Evolutionary conservation across 2,888 invertebrate species (phyloP), one percentile per base, ranked within the genome.

Genomic region (Octodonta nipae): DNA sequence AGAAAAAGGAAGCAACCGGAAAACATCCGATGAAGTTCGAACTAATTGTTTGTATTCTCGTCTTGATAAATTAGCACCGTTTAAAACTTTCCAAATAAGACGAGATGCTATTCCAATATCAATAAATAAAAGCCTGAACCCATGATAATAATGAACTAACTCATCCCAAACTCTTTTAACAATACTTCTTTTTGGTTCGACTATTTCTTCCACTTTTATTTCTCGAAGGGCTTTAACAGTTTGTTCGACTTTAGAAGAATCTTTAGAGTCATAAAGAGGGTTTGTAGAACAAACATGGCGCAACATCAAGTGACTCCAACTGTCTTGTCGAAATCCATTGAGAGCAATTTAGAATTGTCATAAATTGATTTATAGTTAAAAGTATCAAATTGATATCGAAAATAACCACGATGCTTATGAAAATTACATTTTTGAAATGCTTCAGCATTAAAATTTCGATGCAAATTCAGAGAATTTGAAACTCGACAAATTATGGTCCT

Each of bases 1-100:
- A 29, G 93, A 85, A 62, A 99, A 98, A 5, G 98, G 98, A 35
- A 98, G 79, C 56, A 99, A 71, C 46, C 98, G 80, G 58, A 98
- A 93, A 46, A 98, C 58, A 64, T 99, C 98, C 40, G 86, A 85
- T 8, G 89, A 86, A n/a, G 95, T 93, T 44, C 95, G 77, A 36
- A 91, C 78, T 37, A 96, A 63, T 54, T 93, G 73, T 54, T 81
- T 78, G 53, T 92, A 82, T 60, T 98, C 96, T 53, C 96, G 70
- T 34, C 98, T 66, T 3, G 82, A 81, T 40, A 98, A 65, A 1
- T 78, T 73, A 30, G 83, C 69, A 4, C 96, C 95, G 54, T 73
- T 76, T 14, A 91, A 65, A 36, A 98, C 73, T 54, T 81, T 70
- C 72, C 83, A 81, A 13, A 84, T 55, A 31, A 95, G 66, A 36